Evolutionary conservation across 2,797 vertebrate genomes (phyloP).

Genomic region (Gorsachius magnificus): DNA sequence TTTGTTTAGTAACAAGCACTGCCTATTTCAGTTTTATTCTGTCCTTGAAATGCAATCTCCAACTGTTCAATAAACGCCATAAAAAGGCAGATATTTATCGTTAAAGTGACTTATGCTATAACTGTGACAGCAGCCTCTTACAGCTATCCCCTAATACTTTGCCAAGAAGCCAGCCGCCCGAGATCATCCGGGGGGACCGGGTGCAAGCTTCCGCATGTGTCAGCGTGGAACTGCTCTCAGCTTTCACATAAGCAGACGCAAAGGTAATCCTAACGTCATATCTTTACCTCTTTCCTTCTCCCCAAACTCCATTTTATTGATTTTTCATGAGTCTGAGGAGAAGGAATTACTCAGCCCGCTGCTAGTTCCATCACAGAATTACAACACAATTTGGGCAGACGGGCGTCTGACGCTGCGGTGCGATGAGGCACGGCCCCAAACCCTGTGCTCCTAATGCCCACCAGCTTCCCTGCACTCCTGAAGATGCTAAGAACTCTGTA

Average conservation of each 20-base stretch:
- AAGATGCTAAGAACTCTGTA: neutral
- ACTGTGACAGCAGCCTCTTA: neutral
- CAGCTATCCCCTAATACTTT: neutral
- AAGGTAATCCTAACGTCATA: neutral
- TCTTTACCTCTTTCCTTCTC: neutral
- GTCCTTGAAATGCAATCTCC: slow-evolving; percentile 19
- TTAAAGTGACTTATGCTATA: neutral
- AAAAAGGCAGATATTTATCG: neutral
- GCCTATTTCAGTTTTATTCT: neutral
- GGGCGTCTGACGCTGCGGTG: neutral
- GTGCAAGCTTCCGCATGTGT: neutral
- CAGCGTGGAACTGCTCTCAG: neutral
- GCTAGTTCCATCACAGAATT: neutral
- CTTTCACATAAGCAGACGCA: neutral
- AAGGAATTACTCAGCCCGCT: neutral
- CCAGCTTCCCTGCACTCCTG: neutral
- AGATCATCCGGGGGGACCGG: neutral
- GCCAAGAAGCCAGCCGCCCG: neutral
- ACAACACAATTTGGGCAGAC: rapidly evolving
- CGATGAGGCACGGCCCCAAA: neutral
- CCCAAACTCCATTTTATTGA: neutral
- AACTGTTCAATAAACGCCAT: neutral
- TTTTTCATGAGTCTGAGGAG: neutral
- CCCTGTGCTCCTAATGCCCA: neutral
- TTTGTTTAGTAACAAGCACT: neutral